phyloP scores from a whole-genome alignment of 2,113 vertebrate species.

The Phocoena sinus region DNA sequence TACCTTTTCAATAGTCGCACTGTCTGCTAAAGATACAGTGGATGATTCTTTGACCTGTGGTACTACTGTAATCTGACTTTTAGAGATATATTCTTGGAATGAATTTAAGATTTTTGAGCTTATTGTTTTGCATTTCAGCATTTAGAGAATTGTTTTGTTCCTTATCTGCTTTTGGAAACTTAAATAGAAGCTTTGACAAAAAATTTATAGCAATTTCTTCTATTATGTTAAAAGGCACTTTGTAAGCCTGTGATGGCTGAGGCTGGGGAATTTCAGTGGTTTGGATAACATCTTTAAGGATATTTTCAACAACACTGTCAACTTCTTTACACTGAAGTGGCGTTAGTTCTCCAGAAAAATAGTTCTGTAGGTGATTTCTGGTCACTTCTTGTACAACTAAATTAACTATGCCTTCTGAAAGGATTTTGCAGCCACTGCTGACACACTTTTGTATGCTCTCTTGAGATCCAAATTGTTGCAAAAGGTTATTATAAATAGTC shows the following conservation, averaged over 20 bases:
- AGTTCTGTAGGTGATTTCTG: conserved; percentile 44
- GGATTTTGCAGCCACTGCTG: conserved; percentile 31
- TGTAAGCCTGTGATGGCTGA: not conserved
- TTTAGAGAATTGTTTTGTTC: not conserved
- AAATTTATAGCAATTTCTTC: conserved; percentile 47
- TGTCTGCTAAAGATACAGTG: conserved; percentile 14
- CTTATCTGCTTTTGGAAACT: conserved; percentile 1
- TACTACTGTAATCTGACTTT: conserved; percentile 17
- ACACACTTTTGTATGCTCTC: conserved; percentile 29
- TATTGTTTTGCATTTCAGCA: conserved; percentile 13
- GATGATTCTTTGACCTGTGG: not conserved
- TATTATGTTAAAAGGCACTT: conserved; percentile 39
- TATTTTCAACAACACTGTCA: conserved; percentile 12
- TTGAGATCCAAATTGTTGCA: conserved; percentile 41
- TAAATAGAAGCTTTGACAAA: conserved; percentile 46
- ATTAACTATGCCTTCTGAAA: conserved; percentile 42
- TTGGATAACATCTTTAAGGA: not conserved
- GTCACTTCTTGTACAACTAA: conserved; percentile 40
- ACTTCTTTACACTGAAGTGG: not conserved
- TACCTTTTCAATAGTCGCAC: conserved; percentile 32
- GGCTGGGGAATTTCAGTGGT: not conserved
- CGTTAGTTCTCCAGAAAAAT: conserved; percentile 49
- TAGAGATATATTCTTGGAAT: conserved; percentile 46
- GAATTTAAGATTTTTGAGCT: conserved; percentile 40
- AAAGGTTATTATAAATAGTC: conserved; percentile 46